Conservation (phyloP, 2,797 vertebrate genomes). For the Serranus cabrilla region DNA sequence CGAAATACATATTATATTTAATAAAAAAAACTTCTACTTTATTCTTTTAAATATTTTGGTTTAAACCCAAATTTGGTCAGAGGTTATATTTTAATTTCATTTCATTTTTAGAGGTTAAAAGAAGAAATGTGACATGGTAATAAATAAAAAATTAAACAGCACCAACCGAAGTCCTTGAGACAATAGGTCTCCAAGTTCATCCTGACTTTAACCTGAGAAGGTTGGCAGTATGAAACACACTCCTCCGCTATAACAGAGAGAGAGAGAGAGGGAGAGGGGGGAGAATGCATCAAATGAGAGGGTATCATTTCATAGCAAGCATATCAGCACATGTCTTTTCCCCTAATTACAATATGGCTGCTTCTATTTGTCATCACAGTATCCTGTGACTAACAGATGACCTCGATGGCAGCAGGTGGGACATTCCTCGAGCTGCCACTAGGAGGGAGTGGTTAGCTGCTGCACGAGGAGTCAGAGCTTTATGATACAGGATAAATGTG, state of each 20-base stretch:
- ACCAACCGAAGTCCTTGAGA: slow-evolving; percentile 91
- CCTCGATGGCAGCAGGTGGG: slow-evolving; percentile 70
- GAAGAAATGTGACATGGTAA: neutral
- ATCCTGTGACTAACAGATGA: slow-evolving; percentile 82
- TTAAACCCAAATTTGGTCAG: no score
- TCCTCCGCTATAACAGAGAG: slow-evolving; percentile 85
- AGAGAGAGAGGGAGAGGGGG: slow-evolving; percentile 21
- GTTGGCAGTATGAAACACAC: slow-evolving; percentile 90
- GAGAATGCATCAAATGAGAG: slow-evolving; percentile 57
- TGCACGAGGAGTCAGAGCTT: neutral
- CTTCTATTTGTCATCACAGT: slow-evolving; percentile 83
- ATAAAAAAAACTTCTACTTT: neutral
- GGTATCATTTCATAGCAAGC: slow-evolving; percentile 66
- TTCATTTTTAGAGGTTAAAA: neutral
- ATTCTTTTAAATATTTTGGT: no score
- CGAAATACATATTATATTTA: no score
- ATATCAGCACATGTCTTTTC: slow-evolving; percentile 79
- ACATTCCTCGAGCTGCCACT: slow-evolving; percentile 70
- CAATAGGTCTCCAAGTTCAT: slow-evolving; percentile 93
- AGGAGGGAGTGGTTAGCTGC: slow-evolving; percentile 77
- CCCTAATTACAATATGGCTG: slow-evolving; percentile 83
- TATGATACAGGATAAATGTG: slow-evolving; percentile 17
- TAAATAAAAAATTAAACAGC: neutral
- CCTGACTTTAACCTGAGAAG: slow-evolving; percentile 87
- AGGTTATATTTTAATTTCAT: no score